These are phyloP conservation scores for Xenopus laevis DNA, from an alignment of 2,113 vertebrate genomes.

Conservation along the genomic window DNA sequence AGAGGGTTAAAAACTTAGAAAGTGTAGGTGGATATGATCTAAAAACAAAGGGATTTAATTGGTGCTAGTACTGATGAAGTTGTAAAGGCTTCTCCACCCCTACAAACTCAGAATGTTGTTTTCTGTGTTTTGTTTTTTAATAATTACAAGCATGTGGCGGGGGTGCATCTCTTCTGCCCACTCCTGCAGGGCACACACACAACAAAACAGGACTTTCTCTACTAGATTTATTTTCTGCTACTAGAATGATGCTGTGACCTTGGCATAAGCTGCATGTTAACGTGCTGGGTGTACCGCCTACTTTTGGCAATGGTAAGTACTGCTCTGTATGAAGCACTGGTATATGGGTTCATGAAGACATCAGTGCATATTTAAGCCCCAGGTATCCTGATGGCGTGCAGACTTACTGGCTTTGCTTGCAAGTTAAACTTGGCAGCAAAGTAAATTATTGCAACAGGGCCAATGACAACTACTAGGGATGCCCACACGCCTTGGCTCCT, in stretches of 20 bases:
- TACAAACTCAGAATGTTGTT: slow-evolving; percentile 33
- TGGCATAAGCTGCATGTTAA: slow-evolving; percentile 22
- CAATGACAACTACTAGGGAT: slow-evolving; percentile 21
- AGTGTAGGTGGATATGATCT: slow-evolving; percentile 7
- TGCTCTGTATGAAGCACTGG: slow-evolving; percentile 16
- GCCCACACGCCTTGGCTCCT: slow-evolving; percentile 18
- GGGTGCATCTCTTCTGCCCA: slow-evolving; percentile 31
- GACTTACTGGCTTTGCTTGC: slow-evolving; percentile 25
- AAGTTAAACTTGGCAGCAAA: slow-evolving; percentile 30
- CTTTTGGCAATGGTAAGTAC: slow-evolving; percentile 21
- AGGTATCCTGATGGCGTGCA: slow-evolving; percentile 31
- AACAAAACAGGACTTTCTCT: slow-evolving; percentile 25
- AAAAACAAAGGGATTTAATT: slow-evolving; percentile 28
- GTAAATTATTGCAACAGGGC: slow-evolving; percentile 12
- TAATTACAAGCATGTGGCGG: slow-evolving; percentile 34
- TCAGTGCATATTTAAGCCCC: slow-evolving; percentile 34
- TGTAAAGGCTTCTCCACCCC: slow-evolving; percentile 31
- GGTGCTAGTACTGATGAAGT: slow-evolving; percentile 25
- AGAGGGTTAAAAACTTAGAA: slow-evolving; percentile 7
- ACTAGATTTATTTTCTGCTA: slow-evolving; percentile 25
- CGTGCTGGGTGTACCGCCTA: slow-evolving; percentile 10
- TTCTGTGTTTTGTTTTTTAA: background rate
- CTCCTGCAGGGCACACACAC: slow-evolving; percentile 8
- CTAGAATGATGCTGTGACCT: slow-evolving; percentile 13
- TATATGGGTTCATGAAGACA: slow-evolving; percentile 37